Base-by-base conservation (phyloP, 2,797 vertebrate species). In the Scolopax rusticola region DNA sequence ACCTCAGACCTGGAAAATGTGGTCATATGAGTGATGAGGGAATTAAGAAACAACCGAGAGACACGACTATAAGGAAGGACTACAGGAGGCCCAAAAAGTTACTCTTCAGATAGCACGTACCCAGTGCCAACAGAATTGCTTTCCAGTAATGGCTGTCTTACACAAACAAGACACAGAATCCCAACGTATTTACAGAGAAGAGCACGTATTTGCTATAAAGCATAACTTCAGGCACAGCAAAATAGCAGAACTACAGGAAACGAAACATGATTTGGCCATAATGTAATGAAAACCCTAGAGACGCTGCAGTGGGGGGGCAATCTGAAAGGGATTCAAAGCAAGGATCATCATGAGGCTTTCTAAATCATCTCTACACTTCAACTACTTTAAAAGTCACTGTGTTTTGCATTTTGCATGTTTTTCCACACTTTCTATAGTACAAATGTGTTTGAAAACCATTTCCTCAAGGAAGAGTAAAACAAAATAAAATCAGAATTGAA, bases 201-300 rank as follows among this genome's bases (percentile, higher is more conserved):
- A 93, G 41, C 11, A 73, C 0, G 1, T 18, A 43, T 87, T 87
- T 90, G 40, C 27, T 67, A n/a, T 33, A 50, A 89, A 85, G 48
- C 20, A 28, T 17, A 40, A 43, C 21, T 51, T 68, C 64, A 91
- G 90, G 32, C 68, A 14, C 67, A 43, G 71, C 11, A 41, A 89
- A 91, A 91, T 0, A 59, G 78, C 77, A 92, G 81, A 87, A 87
- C 25, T 0, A 1, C 68, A 69, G 87, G 84, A 92, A 92, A 84
- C 56, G 91, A 71, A 94, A 67, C 23, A 84, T 14, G 18, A 84
- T 71, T 88, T 89, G 91, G 63, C 38, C 63, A 63, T 59, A 89
- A 91, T 23, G 33, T 36, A 89, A 73, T 38, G 19, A 86, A 74
- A 87, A 87, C 32, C 43, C 30, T 71, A 43, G 51, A 90, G 77